Conservation (phyloP, 2,888 invertebrate genomes). For the Lobophora halterata region DNA sequence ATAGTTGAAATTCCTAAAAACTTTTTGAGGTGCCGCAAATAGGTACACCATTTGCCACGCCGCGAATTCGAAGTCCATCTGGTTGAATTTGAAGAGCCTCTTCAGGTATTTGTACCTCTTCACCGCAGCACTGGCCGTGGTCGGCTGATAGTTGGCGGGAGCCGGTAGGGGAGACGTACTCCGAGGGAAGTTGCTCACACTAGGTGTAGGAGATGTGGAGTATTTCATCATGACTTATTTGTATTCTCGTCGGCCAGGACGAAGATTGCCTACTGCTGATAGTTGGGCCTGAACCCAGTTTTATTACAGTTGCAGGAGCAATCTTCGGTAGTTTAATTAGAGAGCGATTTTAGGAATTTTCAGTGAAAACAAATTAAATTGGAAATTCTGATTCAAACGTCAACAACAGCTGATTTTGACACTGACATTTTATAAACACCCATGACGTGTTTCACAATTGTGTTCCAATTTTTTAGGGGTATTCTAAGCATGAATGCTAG, state of each 20-base stretch:
- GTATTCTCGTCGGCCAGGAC: too few species aligned
- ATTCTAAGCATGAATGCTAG: too few species aligned
- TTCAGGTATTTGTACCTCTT: constrained; percentile 94
- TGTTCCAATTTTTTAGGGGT: background rate
- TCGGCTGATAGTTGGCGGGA: constrained; percentile 84
- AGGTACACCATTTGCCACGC: constrained; percentile 99
- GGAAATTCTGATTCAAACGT: background rate
- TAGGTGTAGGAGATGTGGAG: constrained; percentile 81
- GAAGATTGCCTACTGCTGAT: too few species aligned
- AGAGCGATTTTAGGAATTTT: too few species aligned
- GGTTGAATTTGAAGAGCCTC: constrained; percentile 92
- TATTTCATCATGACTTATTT: constrained; percentile 74
- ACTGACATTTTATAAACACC: constrained; percentile 1
- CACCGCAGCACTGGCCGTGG: constrained; percentile 89
- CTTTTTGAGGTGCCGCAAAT: constrained; percentile 96
- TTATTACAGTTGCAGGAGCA: background rate
- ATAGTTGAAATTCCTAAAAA: constrained; percentile 98
- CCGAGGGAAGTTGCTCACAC: constrained; percentile 68
- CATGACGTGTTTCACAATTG: background rate
- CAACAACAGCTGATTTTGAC: constrained; percentile 1
- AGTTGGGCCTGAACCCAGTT: too few species aligned
- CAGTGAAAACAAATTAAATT: background rate
- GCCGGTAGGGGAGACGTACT: constrained; percentile 85
- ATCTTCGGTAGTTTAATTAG: too few species aligned
- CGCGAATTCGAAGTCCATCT: constrained; percentile 99